These are phyloP conservation scores for Nebria ingens DNA, from an alignment of 1,140 invertebrate genomes.

Conservation along the genomic window DNA sequence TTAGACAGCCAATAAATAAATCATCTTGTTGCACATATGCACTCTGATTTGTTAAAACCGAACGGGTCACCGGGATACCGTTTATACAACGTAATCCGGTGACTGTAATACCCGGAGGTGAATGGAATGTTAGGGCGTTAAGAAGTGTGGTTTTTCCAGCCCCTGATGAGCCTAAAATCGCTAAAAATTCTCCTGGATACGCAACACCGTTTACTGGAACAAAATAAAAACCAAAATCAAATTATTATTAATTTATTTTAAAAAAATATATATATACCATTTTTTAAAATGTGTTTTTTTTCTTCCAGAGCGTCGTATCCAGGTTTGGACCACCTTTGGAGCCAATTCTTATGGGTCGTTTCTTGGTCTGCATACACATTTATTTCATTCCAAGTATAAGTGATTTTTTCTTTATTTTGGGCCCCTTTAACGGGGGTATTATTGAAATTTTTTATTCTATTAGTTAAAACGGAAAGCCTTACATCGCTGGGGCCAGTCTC, in stretches of 20 bases:
- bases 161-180: conserved; percentile 89
- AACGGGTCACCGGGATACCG: conserved; percentile 53
- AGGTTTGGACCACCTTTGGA: not conserved
- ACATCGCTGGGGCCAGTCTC: too few species aligned
- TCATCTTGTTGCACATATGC: conserved; percentile 96
- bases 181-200: conserved; percentile 78
- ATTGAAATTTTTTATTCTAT: too few species aligned
- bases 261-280: conserved; percentile 38
- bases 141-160: conserved; percentile 93
- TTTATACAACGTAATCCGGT: conserved; percentile 61
- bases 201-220: conserved; percentile 72
- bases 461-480: too few species aligned
- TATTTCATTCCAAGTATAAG: not conserved
- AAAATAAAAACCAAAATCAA: too few species aligned
- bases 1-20: conserved; percentile 87
- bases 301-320: conserved; percentile 3
- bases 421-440: too few species aligned
- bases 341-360: not conserved
- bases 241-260: too few species aligned
- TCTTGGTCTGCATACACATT: not conserved
- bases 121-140: conserved; percentile 79
- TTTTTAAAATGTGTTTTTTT: conserved; percentile 55
- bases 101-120: conserved; percentile 53
- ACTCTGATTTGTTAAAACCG: conserved; percentile 62
- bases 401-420: too few species aligned